Percentiles rank a stretch among this genome's conserved stretches.
Evolutionary conservation across 2,888 invertebrate genomes (phyloP).

Genomic region (Quadroppia sp.): DNA sequence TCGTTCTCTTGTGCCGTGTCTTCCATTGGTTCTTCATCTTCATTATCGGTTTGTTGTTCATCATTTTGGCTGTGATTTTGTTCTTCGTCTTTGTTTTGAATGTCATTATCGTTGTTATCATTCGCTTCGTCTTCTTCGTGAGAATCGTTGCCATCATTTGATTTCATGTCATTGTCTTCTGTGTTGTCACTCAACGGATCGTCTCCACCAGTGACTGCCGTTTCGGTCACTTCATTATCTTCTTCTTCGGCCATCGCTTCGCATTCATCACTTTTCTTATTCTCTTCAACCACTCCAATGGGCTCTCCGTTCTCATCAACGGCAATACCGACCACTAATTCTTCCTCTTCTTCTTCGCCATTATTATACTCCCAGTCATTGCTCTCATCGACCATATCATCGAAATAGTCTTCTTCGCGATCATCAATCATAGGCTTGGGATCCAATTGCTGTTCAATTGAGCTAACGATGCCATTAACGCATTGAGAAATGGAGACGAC

Average conservation of each 20-base stretch:
- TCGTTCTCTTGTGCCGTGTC: background rate
- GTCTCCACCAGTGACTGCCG: background rate
- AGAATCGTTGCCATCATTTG: conserved; percentile 49
- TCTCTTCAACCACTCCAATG: background rate
- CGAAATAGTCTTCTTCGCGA: background rate
- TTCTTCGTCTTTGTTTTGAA: background rate
- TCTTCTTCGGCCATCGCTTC: background rate
- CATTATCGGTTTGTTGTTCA: background rate
- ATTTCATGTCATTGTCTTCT: conserved; percentile 52
- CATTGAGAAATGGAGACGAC: conserved; percentile 29
- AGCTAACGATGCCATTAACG: background rate
- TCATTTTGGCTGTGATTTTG: background rate
- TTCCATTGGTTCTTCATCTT: background rate
- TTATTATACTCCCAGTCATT: background rate
- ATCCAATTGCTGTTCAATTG: background rate
- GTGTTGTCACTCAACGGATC: conserved; percentile 1
- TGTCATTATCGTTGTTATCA: background rate
- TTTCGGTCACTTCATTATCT: background rate
- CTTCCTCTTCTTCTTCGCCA: background rate
- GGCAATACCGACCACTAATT: background rate
- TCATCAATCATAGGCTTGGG: conserved; percentile 10
- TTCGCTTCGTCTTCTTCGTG: conserved; percentile 49
- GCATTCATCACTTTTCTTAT: conserved; percentile 8
- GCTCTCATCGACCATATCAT: background rate
- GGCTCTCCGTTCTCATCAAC: background rate